These are phyloP conservation scores for Microctenopoma steveboyesi DNA, from an alignment of 2,797 vertebrate species.

Conservation along the genomic window DNA sequence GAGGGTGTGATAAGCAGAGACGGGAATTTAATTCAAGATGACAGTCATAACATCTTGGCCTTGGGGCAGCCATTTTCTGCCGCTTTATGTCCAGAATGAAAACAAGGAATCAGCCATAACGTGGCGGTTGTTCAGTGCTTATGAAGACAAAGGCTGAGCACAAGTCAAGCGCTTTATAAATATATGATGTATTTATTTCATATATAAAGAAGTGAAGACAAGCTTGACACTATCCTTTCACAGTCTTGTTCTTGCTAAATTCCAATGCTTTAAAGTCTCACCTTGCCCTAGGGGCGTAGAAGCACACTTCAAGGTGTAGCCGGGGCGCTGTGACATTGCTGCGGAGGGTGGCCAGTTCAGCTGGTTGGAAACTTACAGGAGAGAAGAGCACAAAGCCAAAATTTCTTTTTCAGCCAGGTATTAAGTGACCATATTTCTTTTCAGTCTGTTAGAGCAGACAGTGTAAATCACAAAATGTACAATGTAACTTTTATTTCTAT, in stretches of 20 bases:
- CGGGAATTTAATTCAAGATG: slow-evolving; percentile 20
- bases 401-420: too few relatives aligned
- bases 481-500: background rate
- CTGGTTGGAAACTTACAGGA: too few relatives aligned
- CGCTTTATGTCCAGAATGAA: slow-evolving; percentile 10
- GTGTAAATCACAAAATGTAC: background rate
- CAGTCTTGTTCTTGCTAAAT: background rate
- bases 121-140: slow-evolving; percentile 7
- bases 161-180: too few relatives aligned
- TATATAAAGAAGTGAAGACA: too few relatives aligned
- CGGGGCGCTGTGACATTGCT: background rate
- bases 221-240: too few relatives aligned
- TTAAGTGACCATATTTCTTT: too few relatives aligned
- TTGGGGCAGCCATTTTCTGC: slow-evolving; percentile 16
- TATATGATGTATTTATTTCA: too few relatives aligned
- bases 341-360: background rate
- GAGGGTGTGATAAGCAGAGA: slow-evolving; percentile 6
- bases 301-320: background rate
- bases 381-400: too few relatives aligned
- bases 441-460: too few relatives aligned
- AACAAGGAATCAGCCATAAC: slow-evolving; percentile 23
- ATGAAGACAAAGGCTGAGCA: slow-evolving; percentile 4
- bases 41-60: slow-evolving; percentile 24
- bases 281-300: background rate
- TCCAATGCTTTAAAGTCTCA: background rate